phyloP scores from a whole-genome alignment of 2,797 vertebrate genomes.

The Perdix hodgsoniae region DNA sequence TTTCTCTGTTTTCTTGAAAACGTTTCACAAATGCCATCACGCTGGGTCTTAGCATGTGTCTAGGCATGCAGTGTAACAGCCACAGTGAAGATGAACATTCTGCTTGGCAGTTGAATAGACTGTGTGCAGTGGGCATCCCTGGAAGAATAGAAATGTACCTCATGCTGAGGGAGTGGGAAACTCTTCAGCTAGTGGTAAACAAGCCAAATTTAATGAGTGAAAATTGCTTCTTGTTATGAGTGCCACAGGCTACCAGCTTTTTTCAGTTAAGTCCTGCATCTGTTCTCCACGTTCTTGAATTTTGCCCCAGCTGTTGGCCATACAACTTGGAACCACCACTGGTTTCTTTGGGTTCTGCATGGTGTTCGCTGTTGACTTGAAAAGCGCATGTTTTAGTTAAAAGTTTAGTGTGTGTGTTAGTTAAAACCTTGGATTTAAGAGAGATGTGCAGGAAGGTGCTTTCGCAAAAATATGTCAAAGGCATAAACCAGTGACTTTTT shows the following conservation, averaged over 20 bases:
- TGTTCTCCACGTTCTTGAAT: not conserved
- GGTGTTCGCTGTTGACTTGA: not conserved
- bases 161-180: conserved; percentile 11
- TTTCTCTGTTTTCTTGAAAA: conserved; percentile 12
- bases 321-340: not conserved
- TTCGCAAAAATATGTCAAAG: not conserved
- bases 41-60: not conserved
- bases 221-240: conserved; percentile 33
- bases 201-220: conserved; percentile 58
- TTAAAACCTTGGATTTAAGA: not conserved
- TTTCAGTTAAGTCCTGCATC: not conserved
- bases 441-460: not conserved
- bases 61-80: conserved; percentile 9
- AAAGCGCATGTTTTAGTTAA: not conserved
- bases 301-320: not conserved
- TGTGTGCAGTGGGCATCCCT: conserved; percentile 9
- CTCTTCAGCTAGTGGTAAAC: conserved; percentile 59
- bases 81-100: conserved; percentile 23
- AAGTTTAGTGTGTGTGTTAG: too few relatives aligned
- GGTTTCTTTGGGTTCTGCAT: not conserved
- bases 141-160: conserved; percentile 33
- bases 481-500: not conserved
- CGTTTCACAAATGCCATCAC: not conserved
- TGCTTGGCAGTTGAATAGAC: conserved; percentile 38
- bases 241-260: not conserved